Conservation (phyloP, 1,140 invertebrate genomes). For the Liolophura sinensis region DNA sequence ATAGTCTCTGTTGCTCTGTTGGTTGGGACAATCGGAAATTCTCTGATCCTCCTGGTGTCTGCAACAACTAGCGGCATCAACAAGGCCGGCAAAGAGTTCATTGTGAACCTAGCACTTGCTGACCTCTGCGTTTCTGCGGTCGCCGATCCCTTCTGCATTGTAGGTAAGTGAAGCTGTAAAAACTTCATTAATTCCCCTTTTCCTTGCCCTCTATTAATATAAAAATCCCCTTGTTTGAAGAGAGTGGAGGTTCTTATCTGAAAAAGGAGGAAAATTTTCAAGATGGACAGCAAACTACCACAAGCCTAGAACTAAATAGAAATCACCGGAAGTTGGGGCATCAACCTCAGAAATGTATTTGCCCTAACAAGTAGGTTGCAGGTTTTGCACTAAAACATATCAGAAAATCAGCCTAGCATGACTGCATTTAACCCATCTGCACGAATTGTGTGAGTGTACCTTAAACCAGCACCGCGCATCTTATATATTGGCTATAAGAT, state of each 20-base stretch:
- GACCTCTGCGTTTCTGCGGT: conserved; percentile 47
- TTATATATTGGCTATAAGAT: no score
- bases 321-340: no score
- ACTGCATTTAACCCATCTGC: no score
- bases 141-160: conserved; percentile 50
- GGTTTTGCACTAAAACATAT: no score
- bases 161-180: conserved; percentile 37
- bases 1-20: conserved; percentile 26
- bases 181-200: no score
- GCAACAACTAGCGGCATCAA: conserved; percentile 22
- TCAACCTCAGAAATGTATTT: no score
- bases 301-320: no score
- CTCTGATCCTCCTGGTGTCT: conserved; percentile 34
- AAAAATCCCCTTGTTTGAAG: background rate
- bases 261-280: background rate
- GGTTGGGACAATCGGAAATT: conserved; percentile 35
- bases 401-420: no score
- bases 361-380: no score
- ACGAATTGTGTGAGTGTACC: no score
- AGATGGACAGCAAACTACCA: no score
- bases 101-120: conserved; percentile 51
- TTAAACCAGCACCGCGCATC: no score
- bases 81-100: conserved; percentile 41
- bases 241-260: background rate
- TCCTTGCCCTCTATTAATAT: background rate